Base-by-base conservation (phyloP, 2,888 invertebrate species). In the Cephus sareptanus region DNA sequence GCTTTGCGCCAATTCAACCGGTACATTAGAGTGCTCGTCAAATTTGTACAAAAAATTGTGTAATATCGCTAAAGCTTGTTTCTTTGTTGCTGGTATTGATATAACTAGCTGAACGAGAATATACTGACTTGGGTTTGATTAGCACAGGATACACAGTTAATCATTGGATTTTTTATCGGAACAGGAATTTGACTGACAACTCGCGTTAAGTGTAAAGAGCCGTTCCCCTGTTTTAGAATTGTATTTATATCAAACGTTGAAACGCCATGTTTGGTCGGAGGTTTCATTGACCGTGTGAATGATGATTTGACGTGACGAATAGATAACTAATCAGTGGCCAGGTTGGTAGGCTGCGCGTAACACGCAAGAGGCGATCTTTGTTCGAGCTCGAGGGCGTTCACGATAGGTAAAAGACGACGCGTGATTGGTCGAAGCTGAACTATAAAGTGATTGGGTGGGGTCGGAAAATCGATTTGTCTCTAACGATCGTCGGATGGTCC, bases 381-480 rank as follows among this genome's bases (percentile, higher is more conserved):
- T 71, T 34, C 40, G 30, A 31, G 71, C 71, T 33, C 40, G 78
- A 78, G 76, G 73, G 78, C 78, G 78, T 76, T 31, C 13, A 34
- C 34, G 76, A 78, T 71, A 76, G n/a, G 75, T 37, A 34, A 71
- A 11, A 70, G 76, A 71, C 30, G 31, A 23, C 34, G 30, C 23
- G 71, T 23, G 40, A 76, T 76, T 76, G 78, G 73, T 75, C 68
- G 73, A 76, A 70, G 40, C 70, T 33, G 40, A 15, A 56, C 56
- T 33, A 69, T 74, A 30, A 34, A 56, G 69, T 34, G 23, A 12
- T 33, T 73, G 73, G 78, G 78, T 69, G 78, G 37, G 76, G 78
- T 68, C 73, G 73, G 37, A 78, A 78, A 78, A 78, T 78, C 78
- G 76, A 78, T 78, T 75, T 73, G 56, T 33, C 40, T 75, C 40